Evolutionary conservation across 2,113 vertebrate genomes (phyloP).

Genomic region (Illadopsis cleaveri): DNA sequence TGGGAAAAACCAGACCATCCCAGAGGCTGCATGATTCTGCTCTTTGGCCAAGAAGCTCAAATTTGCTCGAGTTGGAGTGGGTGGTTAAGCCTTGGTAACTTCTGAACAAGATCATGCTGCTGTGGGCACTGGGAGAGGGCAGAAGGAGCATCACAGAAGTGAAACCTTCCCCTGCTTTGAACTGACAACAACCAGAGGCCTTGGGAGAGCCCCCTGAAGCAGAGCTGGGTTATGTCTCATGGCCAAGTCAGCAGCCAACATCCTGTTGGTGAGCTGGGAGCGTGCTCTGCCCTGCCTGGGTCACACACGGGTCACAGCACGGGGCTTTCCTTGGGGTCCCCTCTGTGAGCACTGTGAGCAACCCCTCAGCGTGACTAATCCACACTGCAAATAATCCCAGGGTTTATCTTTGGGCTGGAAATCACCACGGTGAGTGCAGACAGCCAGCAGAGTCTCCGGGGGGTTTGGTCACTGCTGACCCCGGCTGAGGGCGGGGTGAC

Average conservation of each 20-base stretch:
- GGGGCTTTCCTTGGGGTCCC: background rate
- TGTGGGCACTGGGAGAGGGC: background rate
- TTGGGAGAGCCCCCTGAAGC: background rate
- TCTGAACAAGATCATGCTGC: background rate
- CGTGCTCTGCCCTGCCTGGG: rapidly evolving
- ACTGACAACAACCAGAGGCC: background rate
- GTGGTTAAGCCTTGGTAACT: background rate
- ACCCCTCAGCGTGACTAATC: background rate
- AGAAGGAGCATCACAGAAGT: background rate
- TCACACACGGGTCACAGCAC: background rate
- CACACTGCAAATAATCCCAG: background rate
- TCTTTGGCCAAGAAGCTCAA: background rate
- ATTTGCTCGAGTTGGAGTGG: background rate
- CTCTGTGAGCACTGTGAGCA: background rate
- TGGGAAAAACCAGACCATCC: background rate
- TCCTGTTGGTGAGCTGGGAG: background rate
- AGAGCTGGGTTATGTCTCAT: background rate
- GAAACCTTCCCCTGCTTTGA: background rate
- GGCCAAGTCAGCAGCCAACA: background rate
- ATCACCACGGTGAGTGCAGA: background rate
- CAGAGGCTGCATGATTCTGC: background rate
- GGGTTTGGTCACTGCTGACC: background rate
- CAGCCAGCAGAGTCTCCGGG: background rate
- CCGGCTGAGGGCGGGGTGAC: background rate
- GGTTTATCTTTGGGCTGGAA: background rate